Evolutionary conservation across 2,113 vertebrate genomes (phyloP).

Genomic region (Pachyramphus minor): DNA sequence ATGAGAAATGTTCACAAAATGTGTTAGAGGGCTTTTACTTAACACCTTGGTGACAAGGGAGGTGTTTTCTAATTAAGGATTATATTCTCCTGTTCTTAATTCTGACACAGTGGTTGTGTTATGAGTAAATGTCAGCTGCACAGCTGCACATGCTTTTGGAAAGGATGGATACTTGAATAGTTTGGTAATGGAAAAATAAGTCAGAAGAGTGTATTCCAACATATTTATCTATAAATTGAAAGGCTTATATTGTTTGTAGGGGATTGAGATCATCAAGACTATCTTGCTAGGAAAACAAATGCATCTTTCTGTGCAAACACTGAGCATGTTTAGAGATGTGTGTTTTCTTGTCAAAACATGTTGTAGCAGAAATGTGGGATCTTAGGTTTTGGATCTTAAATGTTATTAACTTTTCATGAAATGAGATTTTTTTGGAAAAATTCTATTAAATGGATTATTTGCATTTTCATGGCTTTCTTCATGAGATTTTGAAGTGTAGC

Average conservation of each 20-base stretch:
- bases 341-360: background rate
- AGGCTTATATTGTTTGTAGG: background rate
- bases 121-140: background rate
- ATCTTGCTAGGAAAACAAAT: background rate
- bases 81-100: background rate
- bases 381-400: background rate
- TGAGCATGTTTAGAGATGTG: background rate
- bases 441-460: background rate
- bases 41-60: background rate
- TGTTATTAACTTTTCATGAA: background rate
- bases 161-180: background rate
- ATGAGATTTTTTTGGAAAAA: background rate
- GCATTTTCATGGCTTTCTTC: background rate
- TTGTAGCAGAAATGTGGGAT: background rate
- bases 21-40: background rate
- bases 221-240: background rate
- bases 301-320: background rate
- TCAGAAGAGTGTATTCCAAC: background rate
- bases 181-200: background rate
- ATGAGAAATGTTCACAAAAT: background rate
- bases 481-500: background rate
- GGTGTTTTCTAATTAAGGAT: background rate
- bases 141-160: background rate
- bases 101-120: background rate
- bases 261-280: background rate